A percentile compares a stretch with the other conserved stretches of the same genome.
Conservation (phyloP, 2,888 invertebrate species). For the Tenthredo scrophulariae region DNA sequence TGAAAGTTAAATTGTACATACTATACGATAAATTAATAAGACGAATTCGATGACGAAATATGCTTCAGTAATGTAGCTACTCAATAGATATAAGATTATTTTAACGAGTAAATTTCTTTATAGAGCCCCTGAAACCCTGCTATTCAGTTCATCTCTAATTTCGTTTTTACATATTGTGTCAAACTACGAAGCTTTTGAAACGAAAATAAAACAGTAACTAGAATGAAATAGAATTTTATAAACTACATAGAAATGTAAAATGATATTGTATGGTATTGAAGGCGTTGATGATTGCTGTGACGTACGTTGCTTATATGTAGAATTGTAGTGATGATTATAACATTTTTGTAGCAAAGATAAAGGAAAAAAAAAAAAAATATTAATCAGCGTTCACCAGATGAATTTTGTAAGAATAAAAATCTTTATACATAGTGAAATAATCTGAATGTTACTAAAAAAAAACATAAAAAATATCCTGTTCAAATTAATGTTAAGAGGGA, state of each 20-base stretch:
- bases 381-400: background rate
- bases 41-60: background rate
- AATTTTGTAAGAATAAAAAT: conserved; percentile 48
- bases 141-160: background rate
- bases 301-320: conserved; percentile 12
- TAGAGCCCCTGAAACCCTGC: background rate
- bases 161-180: background rate
- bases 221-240: background rate
- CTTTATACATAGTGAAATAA: conserved; percentile 33
- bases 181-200: background rate
- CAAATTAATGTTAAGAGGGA: background rate
- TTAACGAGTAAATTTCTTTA: background rate
- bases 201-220: background rate
- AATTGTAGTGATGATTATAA: conserved; percentile 16
- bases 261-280: background rate
- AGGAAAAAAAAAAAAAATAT: background rate
- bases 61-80: background rate
- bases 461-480: background rate
- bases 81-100: background rate
- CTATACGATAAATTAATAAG: background rate
- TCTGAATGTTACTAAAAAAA: background rate
- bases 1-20: conserved; percentile 14
- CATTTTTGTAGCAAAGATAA: conserved; percentile 25
- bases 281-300: background rate
- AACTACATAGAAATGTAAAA: background rate